A percentile compares a stretch with the other conserved stretches of the same genome.
These are phyloP conservation scores for Campoplex capitator DNA, from an alignment of 2,888 invertebrate genomes.

Conservation along the genomic window DNA sequence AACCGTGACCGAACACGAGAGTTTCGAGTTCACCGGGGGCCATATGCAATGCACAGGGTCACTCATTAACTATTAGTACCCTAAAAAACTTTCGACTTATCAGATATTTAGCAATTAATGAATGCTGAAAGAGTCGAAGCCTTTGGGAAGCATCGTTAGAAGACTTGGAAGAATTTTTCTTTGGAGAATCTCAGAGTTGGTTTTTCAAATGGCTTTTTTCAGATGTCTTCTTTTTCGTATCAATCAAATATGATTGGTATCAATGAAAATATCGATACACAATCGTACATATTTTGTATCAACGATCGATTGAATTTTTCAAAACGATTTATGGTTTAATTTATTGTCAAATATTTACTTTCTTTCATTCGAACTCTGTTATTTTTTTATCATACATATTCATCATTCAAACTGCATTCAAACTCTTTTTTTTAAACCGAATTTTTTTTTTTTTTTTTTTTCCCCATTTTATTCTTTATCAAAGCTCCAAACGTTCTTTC, in stretches of 20 bases:
- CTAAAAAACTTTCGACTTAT: not conserved
- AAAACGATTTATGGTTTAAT: too few species aligned
- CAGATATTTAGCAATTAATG: not conserved
- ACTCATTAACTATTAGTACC: not conserved
- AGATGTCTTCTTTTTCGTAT: too few species aligned
- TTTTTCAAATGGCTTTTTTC: too few species aligned
- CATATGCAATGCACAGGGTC: not conserved
- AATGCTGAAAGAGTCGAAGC: not conserved
- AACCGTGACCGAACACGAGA: conserved; percentile 53
- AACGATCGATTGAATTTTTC: too few species aligned
- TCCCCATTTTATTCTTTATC: not conserved
- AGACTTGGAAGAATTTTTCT: too few species aligned
- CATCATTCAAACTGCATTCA: not conserved
- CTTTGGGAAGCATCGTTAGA: not conserved
- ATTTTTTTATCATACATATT: not conserved
- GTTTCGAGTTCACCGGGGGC: conserved; percentile 28
- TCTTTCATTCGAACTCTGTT: too few species aligned
- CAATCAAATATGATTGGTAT: too few species aligned
- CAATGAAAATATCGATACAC: too few species aligned
- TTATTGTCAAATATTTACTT: too few species aligned
- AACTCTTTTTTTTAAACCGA: not conserved
- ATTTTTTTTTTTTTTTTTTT: not conserved
- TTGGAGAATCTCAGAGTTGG: too few species aligned
- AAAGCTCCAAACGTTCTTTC: not conserved
- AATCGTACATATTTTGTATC: too few species aligned